Conservation (phyloP, 30 jellyfish, hydroid and myxozoan genomes). For the Phacellophora camtschatica region DNA sequence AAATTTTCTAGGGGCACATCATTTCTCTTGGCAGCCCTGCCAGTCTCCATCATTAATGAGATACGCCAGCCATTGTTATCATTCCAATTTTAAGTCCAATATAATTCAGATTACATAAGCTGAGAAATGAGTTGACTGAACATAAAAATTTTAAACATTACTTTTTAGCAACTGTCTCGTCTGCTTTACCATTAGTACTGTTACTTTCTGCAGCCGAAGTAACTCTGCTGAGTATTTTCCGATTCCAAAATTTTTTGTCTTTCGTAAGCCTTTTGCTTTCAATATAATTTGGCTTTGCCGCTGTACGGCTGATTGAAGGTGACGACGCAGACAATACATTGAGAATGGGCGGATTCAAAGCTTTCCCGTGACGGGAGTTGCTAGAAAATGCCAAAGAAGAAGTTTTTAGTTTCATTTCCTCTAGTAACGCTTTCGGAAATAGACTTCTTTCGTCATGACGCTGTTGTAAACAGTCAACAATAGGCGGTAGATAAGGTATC, state of each 20-base stretch:
- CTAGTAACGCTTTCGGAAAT: conserved; percentile 82
- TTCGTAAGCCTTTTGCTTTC: conserved; percentile 3
- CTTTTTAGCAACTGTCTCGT: neutral
- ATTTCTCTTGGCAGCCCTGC: too few relatives aligned
- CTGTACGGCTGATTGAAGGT: neutral
- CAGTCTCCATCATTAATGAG: too few relatives aligned
- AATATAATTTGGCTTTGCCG: conserved; percentile 7
- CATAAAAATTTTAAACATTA: too few relatives aligned
- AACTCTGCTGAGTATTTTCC: conserved; percentile 40
- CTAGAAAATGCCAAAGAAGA: conserved; percentile 62
- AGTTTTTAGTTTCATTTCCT: conserved; percentile 75
- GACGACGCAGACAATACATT: conserved; percentile 4
- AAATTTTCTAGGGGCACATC: too few relatives aligned
- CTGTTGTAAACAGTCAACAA: conserved; percentile 53
- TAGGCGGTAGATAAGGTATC: conserved; percentile 60
- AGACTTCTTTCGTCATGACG: conserved; percentile 80
- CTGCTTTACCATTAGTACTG: neutral
- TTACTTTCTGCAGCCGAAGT: neutral
- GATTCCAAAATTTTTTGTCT: conserved; percentile 54
- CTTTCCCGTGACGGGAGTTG: conserved; percentile 39
- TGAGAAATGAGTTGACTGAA: too few relatives aligned
- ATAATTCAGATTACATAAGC: too few relatives aligned
- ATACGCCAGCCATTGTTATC: too few relatives aligned
- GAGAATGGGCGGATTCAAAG: conserved; percentile 7
- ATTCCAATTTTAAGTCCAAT: too few relatives aligned